Evolutionary conservation across 2,797 vertebrate species (phyloP).

Genomic region (Rhynchonycteris naso): DNA sequence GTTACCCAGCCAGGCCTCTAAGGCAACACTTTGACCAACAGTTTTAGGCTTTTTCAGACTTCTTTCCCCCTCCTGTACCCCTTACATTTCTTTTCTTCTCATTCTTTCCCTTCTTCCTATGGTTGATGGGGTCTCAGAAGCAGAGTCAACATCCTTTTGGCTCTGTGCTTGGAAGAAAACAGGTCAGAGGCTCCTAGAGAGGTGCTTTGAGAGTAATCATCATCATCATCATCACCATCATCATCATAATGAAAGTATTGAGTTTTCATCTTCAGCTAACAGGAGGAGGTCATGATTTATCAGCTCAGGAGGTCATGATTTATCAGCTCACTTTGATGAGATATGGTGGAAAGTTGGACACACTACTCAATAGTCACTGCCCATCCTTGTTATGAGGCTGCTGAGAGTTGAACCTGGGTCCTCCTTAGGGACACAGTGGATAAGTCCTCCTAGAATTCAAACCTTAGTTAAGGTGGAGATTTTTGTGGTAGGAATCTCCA

Average conservation of each 20-base stretch:
- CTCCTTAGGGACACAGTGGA: background rate
- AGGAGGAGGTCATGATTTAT: constrained; percentile 22
- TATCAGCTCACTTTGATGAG: constrained; percentile 7
- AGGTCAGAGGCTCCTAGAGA: constrained; percentile 23
- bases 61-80: accelerated
- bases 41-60: background rate
- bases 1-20: background rate
- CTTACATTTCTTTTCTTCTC: background rate
- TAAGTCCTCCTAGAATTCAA: background rate
- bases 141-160: background rate
- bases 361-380: background rate
- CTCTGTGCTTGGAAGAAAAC: background rate
- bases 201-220: background rate
- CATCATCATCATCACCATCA: background rate
- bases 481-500: background rate
- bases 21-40: background rate
- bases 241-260: constrained; percentile 55
- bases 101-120: background rate
- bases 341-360: background rate
- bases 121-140: background rate
- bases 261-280: constrained; percentile 37
- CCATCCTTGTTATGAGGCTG: background rate
- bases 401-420: background rate
- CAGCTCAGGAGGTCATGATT: constrained; percentile 14
- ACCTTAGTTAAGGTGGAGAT: background rate